phyloP scores from a whole-genome alignment of 1,140 invertebrate genomes.

The Cydia splendana region DNA sequence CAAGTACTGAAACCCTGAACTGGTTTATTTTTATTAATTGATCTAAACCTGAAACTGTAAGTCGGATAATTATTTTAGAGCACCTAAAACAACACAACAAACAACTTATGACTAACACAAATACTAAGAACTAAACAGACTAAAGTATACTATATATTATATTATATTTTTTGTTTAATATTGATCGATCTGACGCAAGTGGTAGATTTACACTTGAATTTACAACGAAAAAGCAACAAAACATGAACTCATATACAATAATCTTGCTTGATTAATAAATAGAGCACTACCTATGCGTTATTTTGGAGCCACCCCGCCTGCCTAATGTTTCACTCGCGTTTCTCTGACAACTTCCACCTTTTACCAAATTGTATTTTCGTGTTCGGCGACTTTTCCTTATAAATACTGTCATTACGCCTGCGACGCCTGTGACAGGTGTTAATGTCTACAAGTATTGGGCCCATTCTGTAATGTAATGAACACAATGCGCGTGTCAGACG shows the following conservation, averaged over 20 bases:
- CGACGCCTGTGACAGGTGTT: conserved; percentile 73
- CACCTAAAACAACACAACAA: too few relatives aligned
- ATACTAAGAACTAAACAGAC: too few relatives aligned
- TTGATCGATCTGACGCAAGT: too few relatives aligned
- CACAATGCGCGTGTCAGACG: conserved; percentile 54
- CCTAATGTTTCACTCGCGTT: conserved; percentile 76
- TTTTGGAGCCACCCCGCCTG: conserved; percentile 46
- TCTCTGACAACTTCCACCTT: conserved; percentile 73
- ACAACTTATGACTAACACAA: too few relatives aligned
- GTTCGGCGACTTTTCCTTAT: conserved; percentile 77
- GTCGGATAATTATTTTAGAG: too few relatives aligned
- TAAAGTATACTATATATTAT: too few relatives aligned
- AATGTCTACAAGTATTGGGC: conserved; percentile 70
- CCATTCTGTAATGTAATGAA: conserved; percentile 66
- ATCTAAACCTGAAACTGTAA: neutral
- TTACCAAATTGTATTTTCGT: conserved; percentile 79
- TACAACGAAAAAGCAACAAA: neutral
- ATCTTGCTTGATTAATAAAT: conserved; percentile 8
- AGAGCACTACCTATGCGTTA: conserved; percentile 15
- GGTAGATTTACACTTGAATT: neutral
- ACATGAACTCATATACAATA: neutral
- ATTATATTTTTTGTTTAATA: too few relatives aligned
- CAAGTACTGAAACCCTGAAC: neutral
- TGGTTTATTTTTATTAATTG: neutral
- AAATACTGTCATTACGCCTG: conserved; percentile 76